Conservation (phyloP, 2,113 vertebrate species). For the Dascyllus trimaculatus region DNA sequence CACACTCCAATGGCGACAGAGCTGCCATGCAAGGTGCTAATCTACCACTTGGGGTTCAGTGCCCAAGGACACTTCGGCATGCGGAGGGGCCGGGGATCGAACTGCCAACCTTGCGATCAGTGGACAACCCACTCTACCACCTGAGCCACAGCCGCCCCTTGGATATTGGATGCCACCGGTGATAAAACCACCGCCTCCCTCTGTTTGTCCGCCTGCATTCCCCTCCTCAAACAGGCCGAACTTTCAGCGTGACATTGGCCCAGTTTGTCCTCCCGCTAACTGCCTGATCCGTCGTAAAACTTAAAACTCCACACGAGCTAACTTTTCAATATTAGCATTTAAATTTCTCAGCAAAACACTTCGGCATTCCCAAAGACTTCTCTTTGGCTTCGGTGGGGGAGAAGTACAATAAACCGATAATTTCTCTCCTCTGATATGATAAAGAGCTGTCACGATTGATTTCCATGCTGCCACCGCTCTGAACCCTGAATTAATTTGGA, state of each 20-base stretch:
- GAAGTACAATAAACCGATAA: constrained; percentile 48
- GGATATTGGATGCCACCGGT: constrained; percentile 25
- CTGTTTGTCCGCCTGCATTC: constrained; percentile 11
- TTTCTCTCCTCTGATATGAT: constrained; percentile 59
- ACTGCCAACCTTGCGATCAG: too few relatives aligned
- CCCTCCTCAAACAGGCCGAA: constrained; percentile 24
- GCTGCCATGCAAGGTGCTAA: too few relatives aligned
- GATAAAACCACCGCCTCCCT: background rate
- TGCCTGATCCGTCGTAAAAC: constrained; percentile 26
- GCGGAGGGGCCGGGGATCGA: too few relatives aligned
- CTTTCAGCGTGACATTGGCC: constrained; percentile 10
- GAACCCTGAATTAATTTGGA: constrained; percentile 52
- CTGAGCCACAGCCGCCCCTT: too few relatives aligned
- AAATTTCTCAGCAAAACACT: constrained; percentile 54
- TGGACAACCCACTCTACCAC: too few relatives aligned
- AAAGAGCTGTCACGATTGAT: constrained; percentile 70
- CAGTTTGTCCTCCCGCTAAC: constrained; percentile 44
- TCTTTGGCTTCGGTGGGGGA: constrained; percentile 17
- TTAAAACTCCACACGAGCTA: constrained; percentile 39
- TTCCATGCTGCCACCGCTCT: constrained; percentile 43
- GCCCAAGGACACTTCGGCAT: too few relatives aligned
- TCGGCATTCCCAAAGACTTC: constrained; percentile 34
- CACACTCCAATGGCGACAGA: too few relatives aligned
- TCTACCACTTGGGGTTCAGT: too few relatives aligned
- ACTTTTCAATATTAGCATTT: constrained; percentile 71